Percentiles rank a stretch among this genome's conserved stretches.
Conservation (phyloP, 2,797 vertebrate species). For the Bucorvus abyssinicus region DNA sequence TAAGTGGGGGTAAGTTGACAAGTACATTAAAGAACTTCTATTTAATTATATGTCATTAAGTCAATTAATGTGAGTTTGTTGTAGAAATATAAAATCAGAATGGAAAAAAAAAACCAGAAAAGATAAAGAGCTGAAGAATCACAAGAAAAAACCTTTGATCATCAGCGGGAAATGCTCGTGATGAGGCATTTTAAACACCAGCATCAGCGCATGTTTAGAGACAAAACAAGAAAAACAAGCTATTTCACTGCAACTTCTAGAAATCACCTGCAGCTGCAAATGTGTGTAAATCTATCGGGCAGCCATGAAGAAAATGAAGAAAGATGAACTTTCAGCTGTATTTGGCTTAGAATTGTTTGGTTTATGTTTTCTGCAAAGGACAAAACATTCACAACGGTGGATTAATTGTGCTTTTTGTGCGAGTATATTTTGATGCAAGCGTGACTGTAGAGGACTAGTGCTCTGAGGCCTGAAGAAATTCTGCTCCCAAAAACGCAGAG, state of each 20-base stretch:
- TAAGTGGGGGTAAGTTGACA: not conserved
- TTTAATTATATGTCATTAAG: not conserved
- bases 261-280: not conserved
- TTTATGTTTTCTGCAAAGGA: not conserved
- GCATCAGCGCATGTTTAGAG: not conserved
- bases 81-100: not conserved
- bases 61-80: not conserved
- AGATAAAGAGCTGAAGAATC: not conserved
- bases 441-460: rapidly evolving
- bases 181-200: not conserved
- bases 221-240: not conserved
- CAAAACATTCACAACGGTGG: not conserved
- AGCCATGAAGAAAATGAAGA: not conserved
- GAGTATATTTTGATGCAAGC: not conserved
- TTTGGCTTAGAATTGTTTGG: not conserved
- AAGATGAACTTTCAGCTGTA: not conserved
- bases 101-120: not conserved
- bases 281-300: rapidly evolving
- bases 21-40: not conserved
- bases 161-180: not conserved
- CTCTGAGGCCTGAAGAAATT: not conserved
- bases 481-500: rapidly evolving
- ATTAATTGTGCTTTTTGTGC: not conserved
- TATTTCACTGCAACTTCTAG: not conserved
- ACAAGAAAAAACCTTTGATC: not conserved